phyloP scores from a whole-genome alignment of 2,113 vertebrate genomes.

The Taxidea taxus region DNA sequence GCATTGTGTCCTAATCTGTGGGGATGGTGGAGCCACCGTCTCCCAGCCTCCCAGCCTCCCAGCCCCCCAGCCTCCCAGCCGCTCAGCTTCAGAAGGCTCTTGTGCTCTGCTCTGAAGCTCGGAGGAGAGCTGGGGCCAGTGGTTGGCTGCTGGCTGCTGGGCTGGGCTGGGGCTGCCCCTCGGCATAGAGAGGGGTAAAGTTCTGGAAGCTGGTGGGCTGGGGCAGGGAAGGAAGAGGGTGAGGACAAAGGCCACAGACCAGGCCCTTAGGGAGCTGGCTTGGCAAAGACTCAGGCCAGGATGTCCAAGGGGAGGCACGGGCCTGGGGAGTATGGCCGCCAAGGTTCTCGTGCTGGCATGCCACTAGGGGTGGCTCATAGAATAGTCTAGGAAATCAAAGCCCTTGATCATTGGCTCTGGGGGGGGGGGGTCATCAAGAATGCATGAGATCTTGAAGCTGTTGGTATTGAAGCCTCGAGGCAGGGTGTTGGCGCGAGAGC shows the following conservation, averaged over 20 bases:
- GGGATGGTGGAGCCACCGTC: neutral
- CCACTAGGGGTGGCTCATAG: neutral
- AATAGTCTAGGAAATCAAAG: neutral
- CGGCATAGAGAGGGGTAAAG: neutral
- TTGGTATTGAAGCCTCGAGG: conserved; percentile 30
- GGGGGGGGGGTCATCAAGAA: neutral
- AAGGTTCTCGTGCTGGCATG: neutral
- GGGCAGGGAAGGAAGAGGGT: neutral
- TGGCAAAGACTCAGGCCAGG: neutral
- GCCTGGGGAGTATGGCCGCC: neutral
- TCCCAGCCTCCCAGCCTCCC: conserved; percentile 53
- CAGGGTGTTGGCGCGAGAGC: conserved; percentile 62
- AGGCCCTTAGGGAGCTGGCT: neutral
- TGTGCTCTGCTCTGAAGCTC: neutral
- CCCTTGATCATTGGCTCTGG: neutral
- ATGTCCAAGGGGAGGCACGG: neutral
- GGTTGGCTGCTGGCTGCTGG: conserved; percentile 49
- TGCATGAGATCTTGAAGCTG: conserved; percentile 49
- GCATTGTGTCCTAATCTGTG: conserved; percentile 62
- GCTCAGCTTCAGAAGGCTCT: conserved; percentile 42
- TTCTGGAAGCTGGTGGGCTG: conserved; percentile 59
- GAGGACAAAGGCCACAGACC: neutral
- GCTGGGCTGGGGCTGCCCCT: neutral
- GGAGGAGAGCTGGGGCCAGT: conserved; percentile 49
- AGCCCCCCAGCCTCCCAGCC: conserved; percentile 1